Percentiles rank a stretch among this genome's conserved stretches.
These are phyloP conservation scores for Petromus typicus DNA, from an alignment of 2,113 vertebrate species.

Conservation along the genomic window DNA sequence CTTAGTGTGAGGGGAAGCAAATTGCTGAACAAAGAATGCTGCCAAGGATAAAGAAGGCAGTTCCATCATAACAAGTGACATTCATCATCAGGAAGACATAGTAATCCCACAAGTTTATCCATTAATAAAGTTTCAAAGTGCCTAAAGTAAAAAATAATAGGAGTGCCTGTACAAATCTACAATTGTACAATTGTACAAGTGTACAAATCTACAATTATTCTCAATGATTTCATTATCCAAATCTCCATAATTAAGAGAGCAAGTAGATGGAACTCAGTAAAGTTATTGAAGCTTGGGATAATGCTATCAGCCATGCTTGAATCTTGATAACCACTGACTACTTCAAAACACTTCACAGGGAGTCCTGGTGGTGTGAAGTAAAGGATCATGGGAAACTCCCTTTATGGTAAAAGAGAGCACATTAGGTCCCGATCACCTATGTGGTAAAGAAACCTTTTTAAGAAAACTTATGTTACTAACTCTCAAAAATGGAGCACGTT, in stretches of 20 bases:
- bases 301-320: not conserved
- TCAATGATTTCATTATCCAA: not conserved
- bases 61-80: not conserved
- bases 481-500: not conserved
- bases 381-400: not conserved
- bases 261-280: not conserved
- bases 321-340: not conserved
- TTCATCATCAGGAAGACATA: not conserved
- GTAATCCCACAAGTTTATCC: not conserved
- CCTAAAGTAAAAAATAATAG: not conserved
- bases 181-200: not conserved
- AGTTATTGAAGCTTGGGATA: not conserved
- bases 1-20: conserved; percentile 6
- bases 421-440: not conserved
- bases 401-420: not conserved
- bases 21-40: conserved; percentile 11
- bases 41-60: not conserved
- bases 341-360: not conserved
- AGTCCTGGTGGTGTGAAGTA: not conserved
- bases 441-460: not conserved
- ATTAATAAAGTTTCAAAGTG: not conserved
- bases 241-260: not conserved
- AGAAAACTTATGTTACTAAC: not conserved
- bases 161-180: not conserved
- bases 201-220: not conserved